Evolutionary conservation across 1,140 invertebrate species (phyloP), one percentile per base, ranked within the genome.

Genomic region (Eumaeus atala): DNA sequence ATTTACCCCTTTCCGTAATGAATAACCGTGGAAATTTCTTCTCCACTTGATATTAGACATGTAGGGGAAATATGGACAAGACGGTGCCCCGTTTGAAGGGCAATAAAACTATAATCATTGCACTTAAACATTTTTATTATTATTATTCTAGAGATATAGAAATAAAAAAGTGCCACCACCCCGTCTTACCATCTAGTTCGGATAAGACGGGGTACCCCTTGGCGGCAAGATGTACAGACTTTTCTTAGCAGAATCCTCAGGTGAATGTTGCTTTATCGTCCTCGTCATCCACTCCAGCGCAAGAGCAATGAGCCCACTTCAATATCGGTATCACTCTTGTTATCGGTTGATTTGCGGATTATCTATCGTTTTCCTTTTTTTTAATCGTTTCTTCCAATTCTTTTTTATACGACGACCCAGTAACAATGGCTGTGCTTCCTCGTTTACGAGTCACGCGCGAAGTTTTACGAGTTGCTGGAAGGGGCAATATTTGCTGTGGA

Each of bases 221-320:
- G 8, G 54, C 16, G 35, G 21, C 14, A 49, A 56, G 47, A 42
- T 40, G 54, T 42, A 28, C 9, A 34, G 10, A 56, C 9, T 12
- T 17, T 11, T 57, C 7, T 52, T 57, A 10, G 50, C 59, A 65
- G 54, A 60, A 55, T 34, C 38, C 47, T 33, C 55, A 58, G 12
- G 55, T 61, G 48, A 48, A 49, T 9, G 9, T 49, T 21, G 56
- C 57, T 53, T 67, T 56, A 11, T 59, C 59, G 58, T 70, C 61
- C 11, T 63, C 53, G 53, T 68, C 66, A 16, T 66, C 66, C n/a
- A 44, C 6, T 3, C 40, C 40, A 14, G 40, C 40, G 14, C n/a
- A 12, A 50, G 50, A 51, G 49, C 71, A 44, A 18, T 9, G 18
- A n/a, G 33, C 48, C 67, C 68, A 70, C 47, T 55, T 63, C 58